Conservation (phyloP, 2,888 invertebrate species). For the Lomographa bimaculata region DNA sequence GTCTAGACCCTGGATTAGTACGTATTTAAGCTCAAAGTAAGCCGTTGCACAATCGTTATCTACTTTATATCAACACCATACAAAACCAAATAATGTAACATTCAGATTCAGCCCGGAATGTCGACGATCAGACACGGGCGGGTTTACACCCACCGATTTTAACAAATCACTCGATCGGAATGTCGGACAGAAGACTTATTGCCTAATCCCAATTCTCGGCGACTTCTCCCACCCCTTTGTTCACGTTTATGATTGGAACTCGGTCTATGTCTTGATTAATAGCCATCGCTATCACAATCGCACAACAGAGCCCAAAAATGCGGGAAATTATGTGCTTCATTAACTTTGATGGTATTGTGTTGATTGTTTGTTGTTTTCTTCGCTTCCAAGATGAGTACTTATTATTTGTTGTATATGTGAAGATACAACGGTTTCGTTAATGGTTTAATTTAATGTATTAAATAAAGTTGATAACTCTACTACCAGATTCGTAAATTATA, state of each 20-base stretch:
- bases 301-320: conserved; percentile 21
- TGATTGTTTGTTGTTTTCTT: background rate
- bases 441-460: no score
- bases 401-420: no score
- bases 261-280: conserved; percentile 34
- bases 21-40: no score
- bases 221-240: conserved; percentile 32
- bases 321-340: background rate
- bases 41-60: no score
- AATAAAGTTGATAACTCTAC: no score
- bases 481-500: no score
- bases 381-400: no score
- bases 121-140: conserved; percentile 29
- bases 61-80: no score
- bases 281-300: no score
- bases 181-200: conserved; percentile 58
- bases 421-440: no score
- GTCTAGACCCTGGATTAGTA: no score
- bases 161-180: conserved; percentile 68
- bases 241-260: conserved; percentile 38
- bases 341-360: conserved; percentile 1
- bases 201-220: conserved; percentile 49
- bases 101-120: conserved; percentile 48
- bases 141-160: conserved; percentile 51
- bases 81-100: conserved; percentile 50